Evolutionary conservation across 2,888 invertebrate genomes (phyloP).

Genomic region (Mythimna lalbum): DNA sequence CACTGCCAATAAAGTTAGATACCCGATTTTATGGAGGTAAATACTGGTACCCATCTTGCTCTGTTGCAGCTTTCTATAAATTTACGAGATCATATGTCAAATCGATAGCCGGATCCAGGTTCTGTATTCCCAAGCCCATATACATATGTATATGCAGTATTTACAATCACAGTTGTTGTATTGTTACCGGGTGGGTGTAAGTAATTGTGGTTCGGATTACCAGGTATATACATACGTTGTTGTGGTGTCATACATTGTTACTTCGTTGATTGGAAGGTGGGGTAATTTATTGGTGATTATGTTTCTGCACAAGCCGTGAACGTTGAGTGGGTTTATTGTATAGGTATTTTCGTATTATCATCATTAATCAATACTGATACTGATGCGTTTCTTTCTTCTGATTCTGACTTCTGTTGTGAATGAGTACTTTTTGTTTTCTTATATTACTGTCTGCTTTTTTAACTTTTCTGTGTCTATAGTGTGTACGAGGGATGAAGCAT

Average conservation of each 20-base stretch:
- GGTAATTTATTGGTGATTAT: conserved; percentile 15
- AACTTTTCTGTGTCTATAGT: too few species aligned
- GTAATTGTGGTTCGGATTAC: conserved; percentile 45
- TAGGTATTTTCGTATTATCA: not conserved
- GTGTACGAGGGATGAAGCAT: too few species aligned
- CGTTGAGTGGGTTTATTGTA: not conserved
- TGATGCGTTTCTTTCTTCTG: too few species aligned
- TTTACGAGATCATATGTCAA: conserved; percentile 63
- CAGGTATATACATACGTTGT: conserved; percentile 3
- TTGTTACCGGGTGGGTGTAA: conserved; percentile 15
- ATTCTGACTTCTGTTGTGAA: too few species aligned
- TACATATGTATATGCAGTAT: conserved; percentile 26
- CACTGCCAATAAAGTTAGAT: conserved; percentile 40
- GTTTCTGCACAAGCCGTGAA: conserved; percentile 1
- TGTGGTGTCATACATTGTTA: conserved; percentile 20
- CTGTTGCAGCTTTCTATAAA: conserved; percentile 48
- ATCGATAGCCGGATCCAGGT: conserved; percentile 51
- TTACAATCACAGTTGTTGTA: conserved; percentile 34
- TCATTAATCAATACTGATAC: not conserved
- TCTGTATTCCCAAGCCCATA: conserved; percentile 39
- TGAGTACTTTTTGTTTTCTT: not conserved
- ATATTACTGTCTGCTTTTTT: not conserved
- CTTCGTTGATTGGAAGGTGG: conserved; percentile 30
- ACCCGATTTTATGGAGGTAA: conserved; percentile 52
- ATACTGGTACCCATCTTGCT: conserved; percentile 54